These are phyloP conservation scores for Cremastinae sp. DNA, from an alignment of 2,888 invertebrate genomes.

Conservation along the genomic window DNA sequence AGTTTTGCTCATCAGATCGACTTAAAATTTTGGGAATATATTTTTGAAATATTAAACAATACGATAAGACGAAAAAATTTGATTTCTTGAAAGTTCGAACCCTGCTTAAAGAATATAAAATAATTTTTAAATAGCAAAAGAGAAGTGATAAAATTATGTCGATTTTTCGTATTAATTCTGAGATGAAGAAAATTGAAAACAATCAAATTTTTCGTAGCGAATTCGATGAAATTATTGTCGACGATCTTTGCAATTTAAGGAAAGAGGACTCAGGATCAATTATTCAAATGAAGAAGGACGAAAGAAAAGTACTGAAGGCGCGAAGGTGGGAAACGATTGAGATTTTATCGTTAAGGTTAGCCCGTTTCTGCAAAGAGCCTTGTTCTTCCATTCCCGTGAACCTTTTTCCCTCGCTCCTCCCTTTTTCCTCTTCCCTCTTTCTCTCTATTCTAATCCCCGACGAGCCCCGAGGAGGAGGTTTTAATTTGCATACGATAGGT, in stretches of 20 bases:
- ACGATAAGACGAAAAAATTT: background rate
- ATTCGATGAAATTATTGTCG: slow-evolving; percentile 20
- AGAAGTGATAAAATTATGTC: no score
- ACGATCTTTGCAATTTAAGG: no score
- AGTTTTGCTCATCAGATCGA: background rate
- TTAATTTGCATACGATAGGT: slow-evolving; percentile 75
- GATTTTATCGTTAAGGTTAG: slow-evolving; percentile 62
- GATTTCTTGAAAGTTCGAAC: no score
- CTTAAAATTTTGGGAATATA: background rate
- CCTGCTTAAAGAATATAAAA: no score
- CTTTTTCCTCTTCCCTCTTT: slow-evolving; percentile 28
- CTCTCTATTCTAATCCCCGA: slow-evolving; percentile 44
- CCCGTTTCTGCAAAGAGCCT: slow-evolving; percentile 32
- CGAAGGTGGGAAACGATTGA: slow-evolving; percentile 60
- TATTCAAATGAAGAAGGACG: slow-evolving; percentile 26
- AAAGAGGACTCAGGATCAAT: slow-evolving; percentile 28
- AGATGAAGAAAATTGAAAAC: background rate
- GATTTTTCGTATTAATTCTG: no score
- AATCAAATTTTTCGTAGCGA: background rate
- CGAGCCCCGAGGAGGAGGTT: slow-evolving; percentile 24
- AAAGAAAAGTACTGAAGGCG: slow-evolving; percentile 37
- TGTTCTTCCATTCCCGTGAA: slow-evolving; percentile 53
- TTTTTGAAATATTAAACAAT: background rate
- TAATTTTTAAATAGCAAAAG: no score
- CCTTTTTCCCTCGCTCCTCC: slow-evolving; percentile 35